phyloP scores from a whole-genome alignment of 2,113 vertebrate genomes.

The Channa argus region DNA sequence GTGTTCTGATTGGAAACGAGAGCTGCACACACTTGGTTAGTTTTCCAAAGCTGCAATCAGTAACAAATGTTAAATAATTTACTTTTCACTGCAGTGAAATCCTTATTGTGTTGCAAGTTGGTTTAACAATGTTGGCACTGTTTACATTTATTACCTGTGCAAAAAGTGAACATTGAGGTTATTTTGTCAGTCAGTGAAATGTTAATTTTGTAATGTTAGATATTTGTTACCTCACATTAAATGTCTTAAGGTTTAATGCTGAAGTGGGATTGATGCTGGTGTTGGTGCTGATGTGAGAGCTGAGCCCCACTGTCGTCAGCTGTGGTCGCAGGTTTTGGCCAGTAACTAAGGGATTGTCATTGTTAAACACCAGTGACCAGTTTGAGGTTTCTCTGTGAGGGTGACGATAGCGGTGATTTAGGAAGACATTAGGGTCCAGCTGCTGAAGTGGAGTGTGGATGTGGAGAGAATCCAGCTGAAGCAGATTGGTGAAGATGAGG shows the following conservation, averaged over 20 bases:
- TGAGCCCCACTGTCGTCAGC: neutral
- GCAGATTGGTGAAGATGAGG: neutral
- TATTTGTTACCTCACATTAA: neutral
- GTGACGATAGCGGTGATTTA: constrained; percentile 23
- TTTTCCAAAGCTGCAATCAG: too few species aligned
- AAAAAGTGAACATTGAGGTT: neutral
- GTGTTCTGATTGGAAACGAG: too few species aligned
- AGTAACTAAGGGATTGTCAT: constrained; percentile 7
- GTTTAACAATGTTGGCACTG: too few species aligned
- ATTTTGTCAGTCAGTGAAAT: neutral
- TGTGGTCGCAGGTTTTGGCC: constrained; percentile 1
- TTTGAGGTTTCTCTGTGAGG: constrained; percentile 24
- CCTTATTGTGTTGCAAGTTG: too few species aligned
- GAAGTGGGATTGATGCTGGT: constrained; percentile 16
- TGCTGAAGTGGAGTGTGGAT: neutral
- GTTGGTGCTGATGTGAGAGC: constrained; percentile 20
- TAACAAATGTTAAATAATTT: too few species aligned
- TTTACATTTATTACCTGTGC: too few species aligned
- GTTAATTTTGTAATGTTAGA: neutral
- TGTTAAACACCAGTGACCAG: neutral
- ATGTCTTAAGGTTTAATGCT: neutral
- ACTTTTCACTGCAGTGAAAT: too few species aligned
- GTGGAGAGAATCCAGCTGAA: neutral
- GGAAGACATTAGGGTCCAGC: constrained; percentile 15
- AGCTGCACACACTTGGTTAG: too few species aligned